Conservation (phyloP, 2,888 invertebrate genomes). For the Oscheius sp. region DNA sequence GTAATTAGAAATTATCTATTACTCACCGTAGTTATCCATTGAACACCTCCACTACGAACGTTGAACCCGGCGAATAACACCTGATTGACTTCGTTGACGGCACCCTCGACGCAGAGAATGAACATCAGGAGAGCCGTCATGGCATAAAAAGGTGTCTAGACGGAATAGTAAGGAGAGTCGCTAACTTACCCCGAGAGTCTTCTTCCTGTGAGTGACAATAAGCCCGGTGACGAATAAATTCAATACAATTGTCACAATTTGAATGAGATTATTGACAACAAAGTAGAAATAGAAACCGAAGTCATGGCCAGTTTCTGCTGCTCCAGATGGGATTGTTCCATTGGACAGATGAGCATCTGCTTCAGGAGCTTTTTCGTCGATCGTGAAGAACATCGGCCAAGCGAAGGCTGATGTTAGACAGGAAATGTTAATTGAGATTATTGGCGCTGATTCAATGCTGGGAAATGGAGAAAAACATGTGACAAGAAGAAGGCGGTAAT, state of each 20-base stretch:
- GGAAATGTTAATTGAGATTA: too few relatives aligned
- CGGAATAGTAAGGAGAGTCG: not conserved
- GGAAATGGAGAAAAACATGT: too few relatives aligned
- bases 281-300: slow-evolving; percentile 27
- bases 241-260: not conserved
- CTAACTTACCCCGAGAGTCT: slow-evolving; percentile 7
- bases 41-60: not conserved
- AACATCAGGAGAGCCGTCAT: slow-evolving; percentile 8
- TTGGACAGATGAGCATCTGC: not conserved
- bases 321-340: not conserved
- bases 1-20: too few relatives aligned
- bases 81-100: not conserved
- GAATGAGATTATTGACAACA: not conserved
- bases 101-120: not conserved
- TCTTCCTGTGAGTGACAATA: not conserved
- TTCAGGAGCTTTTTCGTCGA: not conserved
- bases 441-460: too few relatives aligned
- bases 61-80: not conserved
- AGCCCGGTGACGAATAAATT: not conserved
- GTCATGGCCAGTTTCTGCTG: not conserved
- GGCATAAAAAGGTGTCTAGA: slow-evolving; percentile 22
- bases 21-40: slow-evolving; percentile 5
- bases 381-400: not conserved
- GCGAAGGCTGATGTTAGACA: too few relatives aligned
- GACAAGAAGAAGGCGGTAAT: too few relatives aligned